Conservation (phyloP, 1,140 invertebrate genomes). For the Ostrea edulis region DNA sequence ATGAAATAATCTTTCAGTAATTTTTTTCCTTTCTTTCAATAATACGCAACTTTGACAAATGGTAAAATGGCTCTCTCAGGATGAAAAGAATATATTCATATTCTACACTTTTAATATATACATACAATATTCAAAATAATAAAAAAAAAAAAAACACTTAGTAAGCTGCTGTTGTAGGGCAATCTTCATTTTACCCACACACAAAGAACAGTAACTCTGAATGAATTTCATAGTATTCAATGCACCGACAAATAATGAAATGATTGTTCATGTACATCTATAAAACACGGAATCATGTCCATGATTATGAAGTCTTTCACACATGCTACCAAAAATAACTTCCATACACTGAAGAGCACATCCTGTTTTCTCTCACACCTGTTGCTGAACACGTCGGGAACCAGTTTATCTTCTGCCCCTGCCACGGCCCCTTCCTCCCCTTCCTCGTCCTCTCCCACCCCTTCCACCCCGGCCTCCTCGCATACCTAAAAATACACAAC, state of each 20-base stretch:
- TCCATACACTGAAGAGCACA: background rate
- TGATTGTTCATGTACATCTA: background rate
- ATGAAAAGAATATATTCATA: too few relatives aligned
- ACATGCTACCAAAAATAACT: background rate
- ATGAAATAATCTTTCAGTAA: too few relatives aligned
- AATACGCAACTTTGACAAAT: too few relatives aligned
- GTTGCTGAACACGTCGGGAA: background rate
- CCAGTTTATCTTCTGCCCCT: constrained; percentile 18
- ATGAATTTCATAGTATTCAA: background rate
- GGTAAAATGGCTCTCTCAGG: too few relatives aligned
- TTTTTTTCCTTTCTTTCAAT: too few relatives aligned
- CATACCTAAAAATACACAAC: background rate
- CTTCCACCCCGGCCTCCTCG: constrained; percentile 44
- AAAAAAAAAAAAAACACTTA: too few relatives aligned
- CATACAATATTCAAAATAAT: too few relatives aligned
- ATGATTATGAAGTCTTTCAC: constrained; percentile 20
- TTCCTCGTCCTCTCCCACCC: constrained; percentile 45
- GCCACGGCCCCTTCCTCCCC: constrained; percentile 47
- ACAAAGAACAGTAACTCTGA: background rate
- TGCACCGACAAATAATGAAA: background rate
- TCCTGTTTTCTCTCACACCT: background rate
- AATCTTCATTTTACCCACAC: too few relatives aligned
- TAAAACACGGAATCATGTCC: background rate
- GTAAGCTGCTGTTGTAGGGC: too few relatives aligned
- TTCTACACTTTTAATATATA: too few relatives aligned